Evolutionary conservation across 1,140 invertebrate genomes (phyloP).

Genomic region (Protaetia brevitarsis): DNA sequence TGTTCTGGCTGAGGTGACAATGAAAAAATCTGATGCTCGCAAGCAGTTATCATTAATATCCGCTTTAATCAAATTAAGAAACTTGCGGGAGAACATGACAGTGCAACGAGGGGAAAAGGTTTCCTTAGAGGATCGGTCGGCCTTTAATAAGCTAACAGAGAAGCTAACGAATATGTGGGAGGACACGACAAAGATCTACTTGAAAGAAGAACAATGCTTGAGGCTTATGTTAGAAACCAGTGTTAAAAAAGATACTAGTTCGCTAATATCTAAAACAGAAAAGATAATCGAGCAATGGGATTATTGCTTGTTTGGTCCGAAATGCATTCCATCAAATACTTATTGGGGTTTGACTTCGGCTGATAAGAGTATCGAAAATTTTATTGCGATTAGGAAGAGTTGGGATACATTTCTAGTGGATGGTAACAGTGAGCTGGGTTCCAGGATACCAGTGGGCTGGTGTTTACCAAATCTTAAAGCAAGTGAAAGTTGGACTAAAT

Average conservation of each 20-base stretch:
- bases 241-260: constrained; percentile 38
- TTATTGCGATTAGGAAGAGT: constrained; percentile 45
- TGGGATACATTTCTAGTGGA: constrained; percentile 47
- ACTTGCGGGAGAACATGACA: constrained; percentile 58
- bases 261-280: constrained; percentile 35
- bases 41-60: constrained; percentile 61
- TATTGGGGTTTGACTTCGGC: constrained; percentile 45
- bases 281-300: constrained; percentile 40
- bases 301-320: constrained; percentile 40
- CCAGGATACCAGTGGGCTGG: constrained; percentile 46
- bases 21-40: constrained; percentile 65
- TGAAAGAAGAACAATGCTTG: constrained; percentile 44
- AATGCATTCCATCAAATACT: constrained; percentile 30
- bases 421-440: constrained; percentile 33
- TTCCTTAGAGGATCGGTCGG: constrained; percentile 46
- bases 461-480: constrained; percentile 37
- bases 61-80: constrained; percentile 60
- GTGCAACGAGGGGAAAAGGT: constrained; percentile 58
- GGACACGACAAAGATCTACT: constrained; percentile 38
- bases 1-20: constrained; percentile 63
- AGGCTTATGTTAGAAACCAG: constrained; percentile 42
- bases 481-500: constrained; percentile 39
- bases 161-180: constrained; percentile 43
- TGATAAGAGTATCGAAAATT: constrained; percentile 43
- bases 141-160: constrained; percentile 42